Conservation (phyloP, 2,797 vertebrate species). For the Zenarchopterus dispar region DNA sequence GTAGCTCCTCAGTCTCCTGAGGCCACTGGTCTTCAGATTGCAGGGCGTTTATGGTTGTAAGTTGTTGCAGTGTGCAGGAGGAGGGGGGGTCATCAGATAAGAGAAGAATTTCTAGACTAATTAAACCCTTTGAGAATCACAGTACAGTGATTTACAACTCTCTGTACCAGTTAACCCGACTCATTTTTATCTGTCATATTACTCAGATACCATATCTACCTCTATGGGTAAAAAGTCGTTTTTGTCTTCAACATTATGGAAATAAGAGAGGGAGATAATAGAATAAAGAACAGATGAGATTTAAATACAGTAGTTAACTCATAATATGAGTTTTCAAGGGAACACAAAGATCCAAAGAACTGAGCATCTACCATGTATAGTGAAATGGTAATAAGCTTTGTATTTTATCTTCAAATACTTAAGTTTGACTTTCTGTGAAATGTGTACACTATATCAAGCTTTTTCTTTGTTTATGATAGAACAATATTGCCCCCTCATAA, state of each 20-base stretch:
- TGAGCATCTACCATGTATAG: constrained; percentile 4
- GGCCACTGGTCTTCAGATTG: constrained; percentile 85
- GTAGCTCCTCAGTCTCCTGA: constrained; percentile 84
- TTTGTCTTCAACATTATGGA: constrained; percentile 33
- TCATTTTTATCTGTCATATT: constrained; percentile 85
- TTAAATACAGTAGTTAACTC: constrained; percentile 18
- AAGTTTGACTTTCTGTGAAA: constrained; percentile 14
- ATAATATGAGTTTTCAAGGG: constrained; percentile 21
- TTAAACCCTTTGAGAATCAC: constrained; percentile 88
- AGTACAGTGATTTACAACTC: constrained; percentile 88
- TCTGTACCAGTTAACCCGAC: constrained; percentile 85
- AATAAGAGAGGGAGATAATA: constrained; percentile 7
- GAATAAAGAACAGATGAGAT: constrained; percentile 33
- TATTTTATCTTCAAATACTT: constrained; percentile 8
- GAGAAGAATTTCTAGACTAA: constrained; percentile 86
- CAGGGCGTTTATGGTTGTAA: constrained; percentile 83
- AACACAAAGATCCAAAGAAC: too few relatives aligned
- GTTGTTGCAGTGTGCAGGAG: constrained; percentile 80
- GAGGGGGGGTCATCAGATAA: constrained; percentile 83
- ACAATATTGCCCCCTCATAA: constrained; percentile 11
- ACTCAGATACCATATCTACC: constrained; percentile 76
- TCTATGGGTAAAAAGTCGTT: constrained; percentile 51
- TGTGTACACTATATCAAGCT: neutral
- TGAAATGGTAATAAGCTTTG: constrained; percentile 18
- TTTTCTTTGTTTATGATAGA: constrained; percentile 23